Conservation (phyloP, 2,888 invertebrate genomes). For the Beris morrisii region DNA sequence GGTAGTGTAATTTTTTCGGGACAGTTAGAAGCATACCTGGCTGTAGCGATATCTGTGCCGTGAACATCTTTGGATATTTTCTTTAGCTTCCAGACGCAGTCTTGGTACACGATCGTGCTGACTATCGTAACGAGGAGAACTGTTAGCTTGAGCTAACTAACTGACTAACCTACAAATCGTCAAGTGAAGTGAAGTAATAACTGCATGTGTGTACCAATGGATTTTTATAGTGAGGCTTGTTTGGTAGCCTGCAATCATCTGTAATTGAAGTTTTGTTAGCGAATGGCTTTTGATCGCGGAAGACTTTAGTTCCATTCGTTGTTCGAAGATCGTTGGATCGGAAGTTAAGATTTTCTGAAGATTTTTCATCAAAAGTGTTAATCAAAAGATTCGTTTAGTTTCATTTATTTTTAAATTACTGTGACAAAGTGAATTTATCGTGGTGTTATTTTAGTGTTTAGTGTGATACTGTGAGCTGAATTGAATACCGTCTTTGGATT, state of each 20-base stretch:
- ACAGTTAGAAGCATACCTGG: too few species aligned
- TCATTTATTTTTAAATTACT: too few species aligned
- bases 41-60: too few species aligned
- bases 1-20: too few species aligned
- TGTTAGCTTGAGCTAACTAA: slow-evolving; percentile 24
- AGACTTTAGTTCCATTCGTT: not conserved
- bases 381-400: too few species aligned
- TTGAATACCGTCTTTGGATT: too few species aligned
- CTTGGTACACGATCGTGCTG: not conserved
- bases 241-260: not conserved
- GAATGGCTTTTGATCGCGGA: slow-evolving; percentile 11
- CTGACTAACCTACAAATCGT: slow-evolving; percentile 27
- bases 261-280: not conserved
- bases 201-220: slow-evolving; percentile 3
- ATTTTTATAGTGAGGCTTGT: not conserved
- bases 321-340: too few species aligned
- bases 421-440: too few species aligned
- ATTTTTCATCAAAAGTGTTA: too few species aligned
- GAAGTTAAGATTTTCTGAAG: too few species aligned
- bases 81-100: not conserved
- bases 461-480: too few species aligned
- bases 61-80: not conserved
- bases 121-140: slow-evolving; percentile 4
- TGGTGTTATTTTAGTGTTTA: too few species aligned
- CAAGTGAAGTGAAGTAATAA: slow-evolving; percentile 25